Evolutionary conservation across 2,797 vertebrate genomes (phyloP).

Genomic region (Zalophus californianus): DNA sequence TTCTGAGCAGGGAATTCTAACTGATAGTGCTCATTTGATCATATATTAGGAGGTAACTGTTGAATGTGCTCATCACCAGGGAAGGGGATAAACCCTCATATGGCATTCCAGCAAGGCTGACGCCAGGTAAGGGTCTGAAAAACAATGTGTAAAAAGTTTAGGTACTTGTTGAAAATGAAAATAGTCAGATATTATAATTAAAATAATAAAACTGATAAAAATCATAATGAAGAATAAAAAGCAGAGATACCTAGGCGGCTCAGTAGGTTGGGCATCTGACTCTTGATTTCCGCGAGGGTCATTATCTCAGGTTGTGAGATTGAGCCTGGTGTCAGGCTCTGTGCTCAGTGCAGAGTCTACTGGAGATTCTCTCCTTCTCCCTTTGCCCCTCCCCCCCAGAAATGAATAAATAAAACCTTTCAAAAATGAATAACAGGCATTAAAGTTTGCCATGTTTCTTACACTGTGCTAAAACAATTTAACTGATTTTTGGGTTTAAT

Average conservation of each 20-base stretch:
- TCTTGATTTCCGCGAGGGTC: neutral
- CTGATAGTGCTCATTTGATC: neutral
- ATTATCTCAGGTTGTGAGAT: neutral
- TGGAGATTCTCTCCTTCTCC: neutral
- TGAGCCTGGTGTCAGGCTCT: neutral
- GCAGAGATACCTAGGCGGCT: neutral
- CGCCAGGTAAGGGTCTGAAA: neutral
- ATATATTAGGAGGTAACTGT: neutral
- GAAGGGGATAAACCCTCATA: accelerated
- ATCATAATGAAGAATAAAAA: neutral
- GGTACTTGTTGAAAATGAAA: neutral
- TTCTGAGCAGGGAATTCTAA: neutral
- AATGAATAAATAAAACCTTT: too few relatives aligned
- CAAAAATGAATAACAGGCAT: neutral
- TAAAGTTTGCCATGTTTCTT: neutral
- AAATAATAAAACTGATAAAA: neutral
- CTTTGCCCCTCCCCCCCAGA: neutral
- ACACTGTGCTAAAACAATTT: neutral
- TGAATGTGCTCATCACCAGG: neutral
- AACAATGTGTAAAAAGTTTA: neutral
- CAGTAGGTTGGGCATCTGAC: neutral
- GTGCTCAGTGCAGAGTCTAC: neutral
- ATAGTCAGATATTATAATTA: neutral
- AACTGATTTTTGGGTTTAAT: neutral
- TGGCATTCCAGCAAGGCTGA: accelerated